Evolutionary conservation across 2,797 vertebrate species (phyloP).

Genomic region (Gymnocypris eckloni): DNA sequence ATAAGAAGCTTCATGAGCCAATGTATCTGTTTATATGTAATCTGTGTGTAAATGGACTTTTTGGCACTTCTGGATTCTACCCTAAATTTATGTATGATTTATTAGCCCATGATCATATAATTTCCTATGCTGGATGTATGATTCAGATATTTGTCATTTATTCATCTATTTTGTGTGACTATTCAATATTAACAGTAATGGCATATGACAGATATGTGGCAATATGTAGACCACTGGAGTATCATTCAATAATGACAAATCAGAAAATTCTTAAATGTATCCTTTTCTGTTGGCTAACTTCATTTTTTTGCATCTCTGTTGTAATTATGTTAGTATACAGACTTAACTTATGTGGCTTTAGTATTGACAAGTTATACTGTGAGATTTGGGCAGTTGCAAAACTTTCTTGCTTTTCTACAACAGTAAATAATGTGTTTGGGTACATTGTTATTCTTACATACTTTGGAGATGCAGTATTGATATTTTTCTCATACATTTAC

Average conservation of each 20-base stretch:
- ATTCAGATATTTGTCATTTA: constrained; percentile 42
- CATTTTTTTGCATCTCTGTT: constrained; percentile 17
- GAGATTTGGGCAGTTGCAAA: constrained; percentile 48
- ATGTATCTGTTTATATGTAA: constrained; percentile 62
- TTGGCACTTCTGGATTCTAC: constrained; percentile 60
- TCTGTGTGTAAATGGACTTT: constrained; percentile 57
- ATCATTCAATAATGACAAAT: constrained; percentile 32
- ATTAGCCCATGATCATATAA: constrained; percentile 1
- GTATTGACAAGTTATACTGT: constrained; percentile 39
- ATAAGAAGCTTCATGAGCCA: constrained; percentile 58
- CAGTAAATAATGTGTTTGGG: constrained; percentile 41
- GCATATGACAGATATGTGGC: constrained; percentile 44
- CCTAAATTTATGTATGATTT: constrained; percentile 31
- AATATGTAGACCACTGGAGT: constrained; percentile 37
- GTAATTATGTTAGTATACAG: neutral
- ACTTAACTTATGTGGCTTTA: constrained; percentile 30
- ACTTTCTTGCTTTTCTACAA: constrained; percentile 32
- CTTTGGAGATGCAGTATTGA: constrained; percentile 18
- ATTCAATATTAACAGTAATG: constrained; percentile 40
- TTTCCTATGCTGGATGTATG: constrained; percentile 34
- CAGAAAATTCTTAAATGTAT: constrained; percentile 9
- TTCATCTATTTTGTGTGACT: constrained; percentile 23
- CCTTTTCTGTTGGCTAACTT: constrained; percentile 18
- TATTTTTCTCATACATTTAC: neutral
- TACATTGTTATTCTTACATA: constrained; percentile 27